Percentiles rank a stretch among this genome's conserved stretches.
Conservation (phyloP, 2,113 vertebrate genomes). For the Gambusia holbrooki region DNA sequence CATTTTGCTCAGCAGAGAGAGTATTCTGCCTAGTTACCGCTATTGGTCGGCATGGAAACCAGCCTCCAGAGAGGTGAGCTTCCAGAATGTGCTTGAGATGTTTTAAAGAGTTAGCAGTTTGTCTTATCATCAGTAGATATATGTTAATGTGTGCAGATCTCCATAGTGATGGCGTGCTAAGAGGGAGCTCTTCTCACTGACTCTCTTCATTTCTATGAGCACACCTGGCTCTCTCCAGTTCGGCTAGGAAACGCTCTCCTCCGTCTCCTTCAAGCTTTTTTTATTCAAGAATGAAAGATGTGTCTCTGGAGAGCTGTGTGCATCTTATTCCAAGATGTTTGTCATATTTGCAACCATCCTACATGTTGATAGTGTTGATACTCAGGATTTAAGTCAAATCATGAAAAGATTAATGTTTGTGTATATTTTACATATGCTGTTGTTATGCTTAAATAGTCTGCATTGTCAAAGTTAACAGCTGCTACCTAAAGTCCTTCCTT, state of each 20-base stretch:
- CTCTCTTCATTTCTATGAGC: conserved; percentile 41
- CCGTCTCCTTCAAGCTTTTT: conserved; percentile 29
- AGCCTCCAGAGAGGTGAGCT: neutral
- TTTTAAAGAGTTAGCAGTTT: conserved; percentile 19
- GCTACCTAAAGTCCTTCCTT: conserved; percentile 21
- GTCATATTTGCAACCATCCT: neutral
- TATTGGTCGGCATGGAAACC: neutral
- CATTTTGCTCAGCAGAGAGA: neutral
- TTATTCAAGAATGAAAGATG: conserved; percentile 24
- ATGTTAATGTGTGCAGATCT: conserved; percentile 64
- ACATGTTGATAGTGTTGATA: neutral
- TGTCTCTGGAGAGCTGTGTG: neutral
- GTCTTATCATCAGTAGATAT: conserved; percentile 20
- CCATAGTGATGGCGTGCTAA: conserved; percentile 65
- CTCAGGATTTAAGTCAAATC: neutral
- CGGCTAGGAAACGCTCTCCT: conserved; percentile 12
- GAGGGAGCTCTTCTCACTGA: conserved; percentile 35
- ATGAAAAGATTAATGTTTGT: neutral
- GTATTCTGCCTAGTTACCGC: neutral
- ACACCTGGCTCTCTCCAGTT: conserved; percentile 59
- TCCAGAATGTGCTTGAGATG: neutral
- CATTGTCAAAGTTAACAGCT: neutral
- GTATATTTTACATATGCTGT: neutral
- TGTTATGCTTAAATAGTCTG: neutral
- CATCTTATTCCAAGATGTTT: conserved; percentile 8